Percentiles rank a stretch among this genome's conserved stretches.
Evolutionary conservation across 2,797 vertebrate genomes (phyloP).

Genomic region (Sciurus vulgaris): DNA sequence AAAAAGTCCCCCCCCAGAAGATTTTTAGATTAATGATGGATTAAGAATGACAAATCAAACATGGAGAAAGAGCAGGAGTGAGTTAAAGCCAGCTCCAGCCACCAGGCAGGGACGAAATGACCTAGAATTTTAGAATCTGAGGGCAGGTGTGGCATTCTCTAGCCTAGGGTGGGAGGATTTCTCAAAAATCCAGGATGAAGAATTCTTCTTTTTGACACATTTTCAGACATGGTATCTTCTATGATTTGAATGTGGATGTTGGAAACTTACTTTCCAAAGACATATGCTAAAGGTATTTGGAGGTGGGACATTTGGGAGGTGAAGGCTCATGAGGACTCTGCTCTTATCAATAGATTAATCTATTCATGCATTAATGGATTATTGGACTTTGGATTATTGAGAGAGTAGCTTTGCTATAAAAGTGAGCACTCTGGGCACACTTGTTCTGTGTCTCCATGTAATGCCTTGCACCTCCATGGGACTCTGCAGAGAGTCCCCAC

Average conservation of each 20-base stretch:
- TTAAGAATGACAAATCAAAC: neutral
- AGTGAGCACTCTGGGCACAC: neutral
- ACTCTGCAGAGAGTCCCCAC: neutral
- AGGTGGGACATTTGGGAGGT: too few species aligned
- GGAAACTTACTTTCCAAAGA: neutral
- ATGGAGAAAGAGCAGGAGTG: neutral
- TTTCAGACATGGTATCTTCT: neutral
- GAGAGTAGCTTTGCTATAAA: neutral
- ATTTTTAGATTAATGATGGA: conserved; percentile 48
- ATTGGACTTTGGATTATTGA: neutral
- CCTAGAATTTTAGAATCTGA: neutral
- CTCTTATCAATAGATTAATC: neutral
- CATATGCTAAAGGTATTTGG: neutral
- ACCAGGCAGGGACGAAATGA: neutral
- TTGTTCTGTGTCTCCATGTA: neutral
- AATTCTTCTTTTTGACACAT: neutral
- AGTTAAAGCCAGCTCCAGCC: neutral
- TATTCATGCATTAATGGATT: neutral
- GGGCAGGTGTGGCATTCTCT: neutral
- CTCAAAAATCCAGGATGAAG: conserved; percentile 16
- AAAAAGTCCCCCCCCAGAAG: neutral
- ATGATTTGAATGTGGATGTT: neutral
- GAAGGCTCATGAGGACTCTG: neutral
- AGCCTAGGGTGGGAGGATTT: neutral
- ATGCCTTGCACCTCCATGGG: neutral